Base-by-base conservation (phyloP, 2,797 vertebrate genomes). In the Glossophaga mutica region DNA sequence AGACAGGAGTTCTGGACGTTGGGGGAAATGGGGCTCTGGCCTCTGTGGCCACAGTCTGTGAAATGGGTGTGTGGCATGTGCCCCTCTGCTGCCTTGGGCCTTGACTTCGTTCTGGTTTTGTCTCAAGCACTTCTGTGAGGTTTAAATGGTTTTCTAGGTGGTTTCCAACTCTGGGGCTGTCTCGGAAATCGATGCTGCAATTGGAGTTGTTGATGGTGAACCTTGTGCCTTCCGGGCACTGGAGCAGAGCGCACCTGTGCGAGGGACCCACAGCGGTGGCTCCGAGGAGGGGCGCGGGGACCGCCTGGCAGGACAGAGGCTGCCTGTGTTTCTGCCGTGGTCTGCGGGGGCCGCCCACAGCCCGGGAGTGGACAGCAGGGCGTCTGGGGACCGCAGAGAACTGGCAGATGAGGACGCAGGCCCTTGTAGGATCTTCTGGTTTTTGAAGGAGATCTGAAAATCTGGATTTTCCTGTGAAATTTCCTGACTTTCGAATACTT, bases 1-100 rank as follows among this genome's bases (percentile, higher is more conserved):
- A 97, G 86, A 70, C 94, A 96, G 96, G 97, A 95, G 97, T 97
- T 85, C 96, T 95, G 92, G 82, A 94, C 96, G 42, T 73, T 10
- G 1, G 46, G 29, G 19, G 37, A 57, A 29, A 81, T 42, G 67
- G 32, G 11, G 29, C 73, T 59, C 19, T 94, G 76, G 26, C 62
- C 94, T 96, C n/a, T 15, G 55, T 46, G 57, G 79, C 8, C 67
- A 6, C 10, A 8, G 42, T 95, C 98, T 98, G 96, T 95, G 97
- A 97, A 98, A 95, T 96, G 95, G 93, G 16, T 21, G 0, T 3
- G 15, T 39, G 14, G 32, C 5, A 50, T 34, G 15, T 32, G 39
- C 12, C 10, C 26, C 19, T 0, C 9, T 34, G 3, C 37, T 22
- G 19, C 42, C 74, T 73, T 34, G 77, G 82, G 16, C 16, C 59